Percentiles rank a stretch among this genome's conserved stretches.
Evolutionary conservation across 2,888 invertebrate genomes (phyloP).

Genomic region (Trichogramma evanescens): DNA sequence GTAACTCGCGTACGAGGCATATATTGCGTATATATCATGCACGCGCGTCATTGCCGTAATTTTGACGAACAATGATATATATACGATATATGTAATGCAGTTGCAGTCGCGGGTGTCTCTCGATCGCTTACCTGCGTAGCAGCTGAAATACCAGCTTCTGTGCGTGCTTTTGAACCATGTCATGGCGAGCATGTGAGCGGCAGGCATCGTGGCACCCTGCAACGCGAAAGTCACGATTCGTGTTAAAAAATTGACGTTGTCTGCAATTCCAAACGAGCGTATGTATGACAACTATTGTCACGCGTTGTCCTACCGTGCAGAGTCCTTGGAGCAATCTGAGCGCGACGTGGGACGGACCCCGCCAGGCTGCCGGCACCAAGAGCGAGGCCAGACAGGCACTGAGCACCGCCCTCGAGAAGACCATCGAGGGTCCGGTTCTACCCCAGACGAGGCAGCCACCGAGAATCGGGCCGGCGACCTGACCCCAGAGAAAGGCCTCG

Average conservation of each 20-base stretch:
- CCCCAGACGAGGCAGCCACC: constrained; percentile 54
- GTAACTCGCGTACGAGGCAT: neutral
- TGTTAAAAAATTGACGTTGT: neutral
- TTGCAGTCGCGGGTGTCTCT: neutral
- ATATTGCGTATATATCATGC: neutral
- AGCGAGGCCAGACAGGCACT: constrained; percentile 52
- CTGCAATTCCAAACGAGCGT: neutral
- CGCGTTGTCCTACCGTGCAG: constrained; percentile 48
- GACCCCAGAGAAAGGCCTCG: constrained; percentile 56
- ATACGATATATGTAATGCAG: neutral
- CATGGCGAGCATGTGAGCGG: constrained; percentile 55
- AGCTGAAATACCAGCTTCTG: constrained; percentile 53
- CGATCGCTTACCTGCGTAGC: constrained; percentile 50
- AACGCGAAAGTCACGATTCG: neutral
- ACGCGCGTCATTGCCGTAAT: neutral
- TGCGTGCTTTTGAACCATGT: constrained; percentile 55
- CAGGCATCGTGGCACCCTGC: constrained; percentile 56
- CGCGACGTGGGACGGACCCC: constrained; percentile 53
- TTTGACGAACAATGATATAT: neutral
- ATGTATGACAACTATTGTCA: neutral
- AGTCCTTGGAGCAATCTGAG: constrained; percentile 53
- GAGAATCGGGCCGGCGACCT: constrained; percentile 51
- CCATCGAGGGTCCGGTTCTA: constrained; percentile 52
- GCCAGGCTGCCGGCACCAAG: constrained; percentile 54
- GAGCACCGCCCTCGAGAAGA: constrained; percentile 53